Conservation (phyloP, 2,113 vertebrate genomes). For the Myotis davidii region DNA sequence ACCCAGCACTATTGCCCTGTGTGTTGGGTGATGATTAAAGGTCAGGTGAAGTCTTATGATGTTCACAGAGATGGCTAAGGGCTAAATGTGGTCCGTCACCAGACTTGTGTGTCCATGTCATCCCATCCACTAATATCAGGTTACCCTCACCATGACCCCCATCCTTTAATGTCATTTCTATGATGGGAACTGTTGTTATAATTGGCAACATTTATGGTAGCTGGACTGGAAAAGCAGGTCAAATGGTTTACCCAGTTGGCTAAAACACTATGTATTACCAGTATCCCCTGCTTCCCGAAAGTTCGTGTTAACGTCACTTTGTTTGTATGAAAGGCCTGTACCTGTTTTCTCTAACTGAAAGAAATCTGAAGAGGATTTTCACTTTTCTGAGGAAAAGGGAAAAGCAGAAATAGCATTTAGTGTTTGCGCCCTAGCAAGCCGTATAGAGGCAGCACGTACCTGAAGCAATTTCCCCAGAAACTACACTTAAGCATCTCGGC, state of each 20-base stretch:
- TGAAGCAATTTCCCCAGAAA: background rate
- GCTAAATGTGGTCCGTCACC: constrained; percentile 45
- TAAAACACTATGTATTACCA: background rate
- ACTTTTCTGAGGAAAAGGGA: background rate
- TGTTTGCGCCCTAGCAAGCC: background rate
- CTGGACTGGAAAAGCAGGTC: constrained; percentile 26
- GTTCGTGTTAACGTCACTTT: background rate
- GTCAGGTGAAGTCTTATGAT: constrained; percentile 55
- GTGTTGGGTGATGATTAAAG: background rate
- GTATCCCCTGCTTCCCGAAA: background rate
- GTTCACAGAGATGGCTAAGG: constrained; percentile 34
- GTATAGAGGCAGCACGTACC: background rate
- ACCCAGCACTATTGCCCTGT: background rate
- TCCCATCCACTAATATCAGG: background rate
- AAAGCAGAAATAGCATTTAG: background rate
- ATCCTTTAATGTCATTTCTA: constrained; percentile 53
- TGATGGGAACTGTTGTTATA: constrained; percentile 39
- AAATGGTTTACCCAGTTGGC: constrained; percentile 70
- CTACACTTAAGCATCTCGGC: background rate
- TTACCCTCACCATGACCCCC: background rate
- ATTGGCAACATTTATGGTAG: constrained; percentile 33
- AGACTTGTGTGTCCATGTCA: background rate
- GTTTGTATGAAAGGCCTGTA: background rate
- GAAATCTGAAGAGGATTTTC: background rate
- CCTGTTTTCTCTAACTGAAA: background rate